Percentiles rank a stretch among this genome's conserved stretches.
Evolutionary conservation across 1,140 invertebrate genomes (phyloP).

Genomic region (Aethina tumida): DNA sequence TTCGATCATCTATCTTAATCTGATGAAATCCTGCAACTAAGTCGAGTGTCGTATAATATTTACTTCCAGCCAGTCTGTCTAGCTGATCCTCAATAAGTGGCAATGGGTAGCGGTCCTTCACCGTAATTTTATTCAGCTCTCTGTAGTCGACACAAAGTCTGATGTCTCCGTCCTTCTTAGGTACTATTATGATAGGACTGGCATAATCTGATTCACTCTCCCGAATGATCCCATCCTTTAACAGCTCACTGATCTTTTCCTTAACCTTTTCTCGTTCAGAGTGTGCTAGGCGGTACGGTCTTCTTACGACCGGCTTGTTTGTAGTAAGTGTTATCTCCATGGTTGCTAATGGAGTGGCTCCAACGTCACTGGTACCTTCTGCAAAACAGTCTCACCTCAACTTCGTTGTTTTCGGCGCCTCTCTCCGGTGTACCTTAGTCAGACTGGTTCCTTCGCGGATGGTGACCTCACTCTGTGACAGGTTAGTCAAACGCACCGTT

Average conservation of each 20-base stretch:
- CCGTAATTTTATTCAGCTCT: conserved; percentile 34
- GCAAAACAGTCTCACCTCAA: too few relatives aligned
- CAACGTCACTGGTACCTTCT: too few relatives aligned
- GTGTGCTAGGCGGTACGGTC: conserved; percentile 9
- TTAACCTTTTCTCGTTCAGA: conserved; percentile 14
- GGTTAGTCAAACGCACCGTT: too few relatives aligned
- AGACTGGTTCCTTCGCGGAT: too few relatives aligned
- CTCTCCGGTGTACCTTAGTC: too few relatives aligned
- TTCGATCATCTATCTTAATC: conserved; percentile 21
- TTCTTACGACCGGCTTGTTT: too few relatives aligned
- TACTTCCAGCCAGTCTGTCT: conserved; percentile 15
- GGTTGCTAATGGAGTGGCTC: too few relatives aligned
- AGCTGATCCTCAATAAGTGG: conserved; percentile 23
- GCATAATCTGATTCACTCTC: conserved; percentile 35
- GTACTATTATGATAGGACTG: conserved; percentile 36
- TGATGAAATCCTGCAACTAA: conserved; percentile 34
- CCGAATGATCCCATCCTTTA: conserved; percentile 19
- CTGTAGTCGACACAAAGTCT: conserved; percentile 44
- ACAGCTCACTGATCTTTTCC: conserved; percentile 14
- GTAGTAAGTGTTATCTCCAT: too few relatives aligned
- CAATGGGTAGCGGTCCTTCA: conserved; percentile 28
- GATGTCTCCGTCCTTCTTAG: conserved; percentile 33
- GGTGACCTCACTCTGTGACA: too few relatives aligned
- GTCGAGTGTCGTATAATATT: conserved; percentile 24
- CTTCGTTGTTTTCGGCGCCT: too few relatives aligned